Percentiles rank a stretch among this genome's conserved stretches.
These are phyloP conservation scores for Rhipidura dahli DNA, from an alignment of 2,113 vertebrate genomes.

Conservation along the genomic window DNA sequence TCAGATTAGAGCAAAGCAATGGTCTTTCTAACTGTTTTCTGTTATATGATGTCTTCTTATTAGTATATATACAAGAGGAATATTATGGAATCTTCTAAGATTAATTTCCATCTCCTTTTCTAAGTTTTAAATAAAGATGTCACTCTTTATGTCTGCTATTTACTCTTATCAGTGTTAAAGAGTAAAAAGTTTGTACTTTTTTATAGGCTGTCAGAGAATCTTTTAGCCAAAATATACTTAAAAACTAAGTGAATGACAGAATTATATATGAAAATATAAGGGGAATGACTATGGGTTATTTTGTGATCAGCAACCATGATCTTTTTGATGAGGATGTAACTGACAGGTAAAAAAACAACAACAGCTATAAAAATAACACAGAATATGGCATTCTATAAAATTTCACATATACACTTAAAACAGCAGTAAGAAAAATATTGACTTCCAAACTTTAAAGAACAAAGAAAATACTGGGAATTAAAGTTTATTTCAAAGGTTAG, in stretches of 20 bases:
- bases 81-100: neutral
- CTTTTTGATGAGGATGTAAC: neutral
- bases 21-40: neutral
- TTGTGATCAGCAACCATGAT: neutral
- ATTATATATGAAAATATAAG: neutral
- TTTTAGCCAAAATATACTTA: neutral
- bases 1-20: neutral
- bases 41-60: neutral
- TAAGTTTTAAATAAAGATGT: neutral
- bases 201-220: neutral
- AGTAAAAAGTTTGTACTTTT: neutral
- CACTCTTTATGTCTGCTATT: neutral
- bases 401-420: neutral
- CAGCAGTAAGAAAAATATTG: neutral
- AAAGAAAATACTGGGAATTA: neutral
- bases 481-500: neutral
- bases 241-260: neutral
- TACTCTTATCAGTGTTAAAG: neutral
- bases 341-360: neutral
- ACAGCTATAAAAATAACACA: neutral
- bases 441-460: neutral
- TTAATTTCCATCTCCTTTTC: neutral
- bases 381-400: neutral
- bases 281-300: neutral
- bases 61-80: neutral